Percentiles rank a stretch among this genome's conserved stretches.
Evolutionary conservation across 2,797 vertebrate genomes (phyloP).

Genomic region (Poecilia velifera): DNA sequence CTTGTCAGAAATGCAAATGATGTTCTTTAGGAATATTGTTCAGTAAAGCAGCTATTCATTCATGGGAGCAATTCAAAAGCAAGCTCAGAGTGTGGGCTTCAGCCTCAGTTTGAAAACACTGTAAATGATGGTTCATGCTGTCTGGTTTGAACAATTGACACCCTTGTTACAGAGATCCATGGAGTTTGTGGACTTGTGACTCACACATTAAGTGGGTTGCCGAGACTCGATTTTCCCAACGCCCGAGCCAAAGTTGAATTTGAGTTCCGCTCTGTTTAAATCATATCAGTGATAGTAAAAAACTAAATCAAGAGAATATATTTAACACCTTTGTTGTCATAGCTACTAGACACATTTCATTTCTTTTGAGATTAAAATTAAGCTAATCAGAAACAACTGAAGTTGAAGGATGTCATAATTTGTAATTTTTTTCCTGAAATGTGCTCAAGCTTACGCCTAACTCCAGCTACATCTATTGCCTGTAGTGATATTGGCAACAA

Average conservation of each 20-base stretch:
- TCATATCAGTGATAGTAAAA: slow-evolving; percentile 1
- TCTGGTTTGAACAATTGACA: slow-evolving; percentile 62
- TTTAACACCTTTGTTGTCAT: neutral
- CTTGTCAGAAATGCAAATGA: slow-evolving; percentile 78
- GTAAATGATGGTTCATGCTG: slow-evolving; percentile 45
- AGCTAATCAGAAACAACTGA: neutral
- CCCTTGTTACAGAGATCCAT: slow-evolving; percentile 59
- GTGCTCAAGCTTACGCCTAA: neutral
- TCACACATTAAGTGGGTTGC: slow-evolving; percentile 43
- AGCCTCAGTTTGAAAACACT: slow-evolving; percentile 51
- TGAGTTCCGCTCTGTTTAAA: slow-evolving; percentile 14
- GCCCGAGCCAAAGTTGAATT: slow-evolving; percentile 26
- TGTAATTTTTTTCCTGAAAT: neutral
- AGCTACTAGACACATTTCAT: neutral
- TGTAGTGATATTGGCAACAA: neutral
- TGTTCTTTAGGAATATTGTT: slow-evolving; percentile 63
- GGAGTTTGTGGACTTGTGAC: slow-evolving; percentile 31
- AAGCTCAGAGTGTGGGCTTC: slow-evolving; percentile 50
- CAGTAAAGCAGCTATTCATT: slow-evolving; percentile 68
- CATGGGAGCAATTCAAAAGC: slow-evolving; percentile 25
- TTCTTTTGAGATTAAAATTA: neutral
- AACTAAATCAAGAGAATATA: slow-evolving; percentile 14
- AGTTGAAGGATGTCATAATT: slow-evolving; percentile 6
- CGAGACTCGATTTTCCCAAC: slow-evolving; percentile 29
- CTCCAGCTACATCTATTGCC: neutral